A percentile compares a stretch with the other conserved stretches of the same genome.
Conservation (phyloP, 2,888 invertebrate genomes). For the Brachyptera risi region DNA sequence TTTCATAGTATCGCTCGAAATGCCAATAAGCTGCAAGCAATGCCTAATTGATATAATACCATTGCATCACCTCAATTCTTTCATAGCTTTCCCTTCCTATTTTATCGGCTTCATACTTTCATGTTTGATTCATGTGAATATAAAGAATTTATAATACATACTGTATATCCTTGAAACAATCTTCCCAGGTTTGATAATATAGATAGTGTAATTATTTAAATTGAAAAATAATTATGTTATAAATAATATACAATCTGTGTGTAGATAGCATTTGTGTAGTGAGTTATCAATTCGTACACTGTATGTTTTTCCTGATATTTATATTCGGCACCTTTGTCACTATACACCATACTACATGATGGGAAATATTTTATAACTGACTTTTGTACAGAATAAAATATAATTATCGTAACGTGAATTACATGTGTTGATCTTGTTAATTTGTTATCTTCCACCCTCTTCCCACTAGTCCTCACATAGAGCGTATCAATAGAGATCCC, state of each 20-base stretch:
- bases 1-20: slow-evolving; percentile 23
- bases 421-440: too few species aligned
- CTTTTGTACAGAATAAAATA: slow-evolving; percentile 42
- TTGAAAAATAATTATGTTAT: slow-evolving; percentile 9
- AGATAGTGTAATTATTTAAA: slow-evolving; percentile 9
- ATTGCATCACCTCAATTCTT: slow-evolving; percentile 1
- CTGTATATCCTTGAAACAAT: slow-evolving; percentile 3
- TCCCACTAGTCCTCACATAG: too few species aligned
- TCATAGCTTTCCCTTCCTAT: neutral
- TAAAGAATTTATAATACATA: neutral
- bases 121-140: slow-evolving; percentile 1
- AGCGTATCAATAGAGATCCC: too few species aligned
- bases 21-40: slow-evolving; percentile 24
- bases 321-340: slow-evolving; percentile 40
- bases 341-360: slow-evolving; percentile 40
- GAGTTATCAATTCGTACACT: slow-evolving; percentile 34
- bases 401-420: slow-evolving; percentile 32
- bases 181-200: slow-evolving; percentile 2
- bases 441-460: too few species aligned
- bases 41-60: neutral
- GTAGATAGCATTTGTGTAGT: slow-evolving; percentile 31
- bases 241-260: slow-evolving; percentile 25
- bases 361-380: slow-evolving; percentile 42
- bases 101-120: neutral
- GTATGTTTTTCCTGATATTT: slow-evolving; percentile 36